These are phyloP conservation scores for Drosophila kokeensis DNA, from an alignment of 2,888 invertebrate species.

Conservation along the genomic window DNA sequence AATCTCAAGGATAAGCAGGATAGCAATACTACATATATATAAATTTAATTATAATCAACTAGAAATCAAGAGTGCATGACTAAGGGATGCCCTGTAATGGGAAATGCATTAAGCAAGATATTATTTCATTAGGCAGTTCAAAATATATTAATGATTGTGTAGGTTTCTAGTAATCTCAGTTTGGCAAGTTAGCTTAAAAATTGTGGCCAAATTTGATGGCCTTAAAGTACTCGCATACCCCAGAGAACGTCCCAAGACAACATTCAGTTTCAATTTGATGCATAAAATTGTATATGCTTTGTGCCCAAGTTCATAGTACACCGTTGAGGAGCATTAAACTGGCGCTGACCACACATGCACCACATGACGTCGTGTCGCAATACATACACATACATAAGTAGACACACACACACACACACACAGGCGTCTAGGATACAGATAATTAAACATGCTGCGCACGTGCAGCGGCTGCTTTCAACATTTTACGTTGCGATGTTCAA, in stretches of 20 bases:
- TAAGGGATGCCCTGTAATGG: neutral
- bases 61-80: neutral
- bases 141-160: neutral
- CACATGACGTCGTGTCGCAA: constrained; percentile 54
- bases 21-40: neutral
- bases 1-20: neutral
- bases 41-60: neutral
- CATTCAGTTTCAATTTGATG: constrained; percentile 29
- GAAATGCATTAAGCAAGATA: neutral
- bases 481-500: constrained; percentile 63
- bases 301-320: constrained; percentile 20
- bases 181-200: neutral
- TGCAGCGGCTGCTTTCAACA: constrained; percentile 76
- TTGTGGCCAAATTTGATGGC: neutral
- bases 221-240: neutral
- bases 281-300: constrained; percentile 13
- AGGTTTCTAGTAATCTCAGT: neutral
- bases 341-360: constrained; percentile 52
- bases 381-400: constrained; percentile 16
- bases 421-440: constrained; percentile 38
- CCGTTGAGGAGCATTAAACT: constrained; percentile 14
- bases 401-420: constrained; percentile 22
- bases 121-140: neutral
- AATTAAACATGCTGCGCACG: constrained; percentile 79
- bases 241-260: neutral